Base-by-base conservation (phyloP, 2,113 vertebrate genomes). In the Fregetta grallaria region DNA sequence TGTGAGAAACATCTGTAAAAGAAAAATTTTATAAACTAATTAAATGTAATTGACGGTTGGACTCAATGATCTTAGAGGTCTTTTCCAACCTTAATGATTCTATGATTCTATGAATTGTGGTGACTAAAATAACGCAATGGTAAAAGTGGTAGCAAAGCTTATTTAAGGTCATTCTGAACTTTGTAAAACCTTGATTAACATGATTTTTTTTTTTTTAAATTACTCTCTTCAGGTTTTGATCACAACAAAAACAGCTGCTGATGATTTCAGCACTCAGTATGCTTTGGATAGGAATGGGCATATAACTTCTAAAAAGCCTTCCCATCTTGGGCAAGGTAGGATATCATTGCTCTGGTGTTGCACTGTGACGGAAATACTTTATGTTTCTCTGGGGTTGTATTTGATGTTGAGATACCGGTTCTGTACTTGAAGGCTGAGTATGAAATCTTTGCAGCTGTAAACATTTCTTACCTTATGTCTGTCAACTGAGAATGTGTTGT, bases 271-370 rank as follows among this genome's bases (percentile, higher is more conserved):
- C 97, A 95, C 97, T 66, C 99, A 99, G 34, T 99, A 99, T 97
- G 94, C 96, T 40, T 98, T 99, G 65, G 98, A 99, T 97, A 91
- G 84, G 89, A 98, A 88, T 7, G 99, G 99, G 13, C 97, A 95
- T 47, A 73, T 99, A 91, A 97, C 98, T 86, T 99, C 98, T 73
- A 98, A 99, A 94, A 99, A 98, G 92, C 99, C 99, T 40, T 99
- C 99, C 90, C 99, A 99, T 96, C 98, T 99, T 42, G 99, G 99
- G 67, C 99, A 99, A 98, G 99, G 99, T 98, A 98, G 96, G 97
- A 58, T 77, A 42, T 91, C 26, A 3, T n/a, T 71, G 8, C 73
- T 87, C 30, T 55, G 19, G 17, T 50, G 15, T 25, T 92, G 66
- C 7, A 3, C 22, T 61, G 40, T 40, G 56, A 27, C 36, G 49